Percentiles rank a stretch among this genome's conserved stretches.
These are phyloP conservation scores for Eristalinus aeneus DNA, from an alignment of 2,888 invertebrate genomes.

Conservation along the genomic window DNA sequence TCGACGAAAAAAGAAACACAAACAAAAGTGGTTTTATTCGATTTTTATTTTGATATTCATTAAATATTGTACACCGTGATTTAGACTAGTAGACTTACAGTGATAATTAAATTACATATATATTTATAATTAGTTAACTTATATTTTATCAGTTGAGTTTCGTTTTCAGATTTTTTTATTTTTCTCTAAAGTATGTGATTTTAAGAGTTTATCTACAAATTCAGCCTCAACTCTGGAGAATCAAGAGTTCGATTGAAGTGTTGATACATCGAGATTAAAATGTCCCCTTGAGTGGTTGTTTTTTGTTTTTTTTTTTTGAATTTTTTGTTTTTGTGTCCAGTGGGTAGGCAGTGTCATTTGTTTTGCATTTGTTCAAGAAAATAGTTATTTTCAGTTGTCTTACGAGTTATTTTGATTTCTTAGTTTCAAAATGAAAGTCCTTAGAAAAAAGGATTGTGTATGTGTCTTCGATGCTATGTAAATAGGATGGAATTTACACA, in stretches of 20 bases:
- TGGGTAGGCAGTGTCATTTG: constrained; percentile 42
- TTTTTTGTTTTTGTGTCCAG: neutral
- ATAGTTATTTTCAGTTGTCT: constrained; percentile 20
- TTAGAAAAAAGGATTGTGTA: neutral
- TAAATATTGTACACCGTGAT: constrained; percentile 51
- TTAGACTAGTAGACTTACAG: constrained; percentile 37
- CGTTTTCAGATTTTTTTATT: constrained; percentile 3
- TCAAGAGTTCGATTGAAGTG: constrained; percentile 13
- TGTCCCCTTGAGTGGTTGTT: neutral
- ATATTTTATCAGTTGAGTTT: constrained; percentile 55
- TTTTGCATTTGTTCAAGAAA: neutral
- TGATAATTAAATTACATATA: constrained; percentile 45
- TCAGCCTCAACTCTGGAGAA: constrained; percentile 5
- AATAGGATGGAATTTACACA: constrained; percentile 50
- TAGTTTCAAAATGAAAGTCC: constrained; percentile 4
- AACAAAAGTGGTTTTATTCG: neutral
- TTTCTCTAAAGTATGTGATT: neutral
- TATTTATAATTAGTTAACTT: constrained; percentile 59
- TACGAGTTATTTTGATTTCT: constrained; percentile 38
- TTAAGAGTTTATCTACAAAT: constrained; percentile 29
- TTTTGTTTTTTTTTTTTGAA: neutral
- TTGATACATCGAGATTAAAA: constrained; percentile 29
- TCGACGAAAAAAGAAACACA: neutral
- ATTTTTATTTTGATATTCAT: constrained; percentile 53
- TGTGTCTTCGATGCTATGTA: constrained; percentile 26